Evolutionary conservation across 2,113 vertebrate species (phyloP).

Genomic region (Polypterus bichir): DNA sequence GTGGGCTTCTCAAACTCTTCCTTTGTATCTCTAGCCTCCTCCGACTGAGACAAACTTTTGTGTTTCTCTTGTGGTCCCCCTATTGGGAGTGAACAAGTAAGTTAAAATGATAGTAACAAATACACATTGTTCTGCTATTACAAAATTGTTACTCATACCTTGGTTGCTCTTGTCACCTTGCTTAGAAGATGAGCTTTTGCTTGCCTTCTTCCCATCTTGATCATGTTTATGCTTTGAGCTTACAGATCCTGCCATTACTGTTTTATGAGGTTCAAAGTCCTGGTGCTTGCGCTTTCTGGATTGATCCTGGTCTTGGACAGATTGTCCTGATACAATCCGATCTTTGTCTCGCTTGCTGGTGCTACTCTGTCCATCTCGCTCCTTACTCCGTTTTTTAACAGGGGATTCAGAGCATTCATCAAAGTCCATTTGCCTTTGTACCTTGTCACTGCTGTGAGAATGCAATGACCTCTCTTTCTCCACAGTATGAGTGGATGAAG

Average conservation of each 20-base stretch:
- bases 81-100: too few species aligned
- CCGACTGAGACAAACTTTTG: not conserved
- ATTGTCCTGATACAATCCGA: too few species aligned
- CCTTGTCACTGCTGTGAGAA: slow-evolving; percentile 31
- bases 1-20: slow-evolving; percentile 64
- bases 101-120: slow-evolving; percentile 21
- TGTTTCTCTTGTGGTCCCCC: too few species aligned
- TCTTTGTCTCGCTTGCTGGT: not conserved
- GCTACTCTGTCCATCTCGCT: slow-evolving; percentile 43
- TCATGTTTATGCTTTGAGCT: slow-evolving; percentile 28
- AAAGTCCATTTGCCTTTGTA: slow-evolving; percentile 40
- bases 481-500: slow-evolving; percentile 12
- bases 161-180: slow-evolving; percentile 33
- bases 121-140: slow-evolving; percentile 28
- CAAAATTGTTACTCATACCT: slow-evolving; percentile 5
- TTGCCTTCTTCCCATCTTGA: slow-evolving; percentile 44
- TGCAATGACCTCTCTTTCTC: slow-evolving; percentile 36
- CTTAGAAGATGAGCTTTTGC: slow-evolving; percentile 25
- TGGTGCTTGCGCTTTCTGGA: not conserved
- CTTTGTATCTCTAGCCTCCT: slow-evolving; percentile 19
- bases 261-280: slow-evolving; percentile 23
- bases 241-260: slow-evolving; percentile 32
- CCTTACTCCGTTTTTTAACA: slow-evolving; percentile 30
- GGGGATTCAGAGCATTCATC: slow-evolving; percentile 28
- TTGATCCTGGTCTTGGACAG: too few species aligned